Evolutionary conservation across 2,888 invertebrate genomes (phyloP), one percentile per base, ranked within the genome.

Genomic region (Dasysyrphus albostriatus): DNA sequence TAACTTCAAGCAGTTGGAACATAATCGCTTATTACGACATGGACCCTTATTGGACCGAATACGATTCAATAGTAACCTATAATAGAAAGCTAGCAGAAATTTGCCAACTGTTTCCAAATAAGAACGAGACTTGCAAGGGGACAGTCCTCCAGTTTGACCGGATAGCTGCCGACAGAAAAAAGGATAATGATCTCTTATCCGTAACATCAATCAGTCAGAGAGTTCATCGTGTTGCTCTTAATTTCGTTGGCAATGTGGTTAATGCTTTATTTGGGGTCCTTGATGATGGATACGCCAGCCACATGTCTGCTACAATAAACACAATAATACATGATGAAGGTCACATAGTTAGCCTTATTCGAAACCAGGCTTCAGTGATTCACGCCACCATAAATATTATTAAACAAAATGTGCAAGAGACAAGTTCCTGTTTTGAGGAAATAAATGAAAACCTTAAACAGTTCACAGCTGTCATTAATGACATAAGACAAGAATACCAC

Each of bases 201-300:
- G n/a, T n/a, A n/a, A n/a, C n/a, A n/a, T n/a, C n/a, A n/a, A n/a
- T n/a, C n/a, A n/a, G n/a, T n/a, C n/a, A n/a, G n/a, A n/a, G n/a
- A n/a, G n/a, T 29, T 29, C 54, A 29, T 54, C 54, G 29, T 3
- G 29, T 6, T 10, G 54, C 54, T 29, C 4, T 54, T 5, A 54
- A 54, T 2, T 54, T 54, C 54, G 29, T 54, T 2, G 54, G 54
- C 10, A 54, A 54, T 29, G 29, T 14, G 1, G 10, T 14, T 29
- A 32, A 56, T 34, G 56, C 56, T 6, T 56, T 56, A 56, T 56
- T 56, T 51, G 51, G 24, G 24, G 24, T 51, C 9, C 24, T 51
- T 24, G 51, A 51, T 56, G 56, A 56, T 56, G 56, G 34, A 56
- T 56, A 34, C 56, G 37, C 34, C 34, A 37, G 19, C 37, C 34